A percentile compares a stretch with the other conserved stretches of the same genome.
phyloP scores from a whole-genome alignment of 2,888 invertebrate species.

The Cantharis rufa region DNA sequence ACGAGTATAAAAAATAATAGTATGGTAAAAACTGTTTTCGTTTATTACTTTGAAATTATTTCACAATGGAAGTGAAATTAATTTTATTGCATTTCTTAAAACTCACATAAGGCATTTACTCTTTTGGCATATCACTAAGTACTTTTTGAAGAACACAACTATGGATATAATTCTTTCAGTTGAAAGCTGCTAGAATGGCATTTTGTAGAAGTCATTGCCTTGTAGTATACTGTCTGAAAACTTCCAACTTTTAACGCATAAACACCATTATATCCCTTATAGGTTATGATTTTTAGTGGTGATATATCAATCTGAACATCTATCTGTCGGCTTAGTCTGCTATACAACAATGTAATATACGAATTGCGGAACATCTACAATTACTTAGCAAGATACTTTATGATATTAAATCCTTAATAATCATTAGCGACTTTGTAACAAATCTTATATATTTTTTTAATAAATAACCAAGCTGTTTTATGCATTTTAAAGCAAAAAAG shows the following conservation, averaged over 20 bases:
- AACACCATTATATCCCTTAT: constrained; percentile 29
- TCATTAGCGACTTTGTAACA: constrained; percentile 21
- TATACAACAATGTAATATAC: constrained; percentile 33
- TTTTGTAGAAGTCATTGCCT: constrained; percentile 30
- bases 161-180: constrained; percentile 20
- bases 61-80: neutral
- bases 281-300: constrained; percentile 33
- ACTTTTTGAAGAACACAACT: constrained; percentile 22
- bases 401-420: constrained; percentile 29
- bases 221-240: constrained; percentile 25
- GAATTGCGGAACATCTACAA: constrained; percentile 21
- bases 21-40: neutral
- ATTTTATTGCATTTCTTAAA: constrained; percentile 16
- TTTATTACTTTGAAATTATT: neutral
- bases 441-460: neutral
- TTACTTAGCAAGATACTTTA: constrained; percentile 22
- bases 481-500: neutral
- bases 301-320: constrained; percentile 34
- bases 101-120: constrained; percentile 18
- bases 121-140: constrained; percentile 24
- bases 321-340: constrained; percentile 29
- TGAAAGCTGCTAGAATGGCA: constrained; percentile 20
- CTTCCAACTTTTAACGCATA: constrained; percentile 27
- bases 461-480: neutral
- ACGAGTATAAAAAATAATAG: neutral